Conservation (phyloP, 30 jellyfish, hydroid and myxozoan genomes). For the Turritopsis rubra region DNA sequence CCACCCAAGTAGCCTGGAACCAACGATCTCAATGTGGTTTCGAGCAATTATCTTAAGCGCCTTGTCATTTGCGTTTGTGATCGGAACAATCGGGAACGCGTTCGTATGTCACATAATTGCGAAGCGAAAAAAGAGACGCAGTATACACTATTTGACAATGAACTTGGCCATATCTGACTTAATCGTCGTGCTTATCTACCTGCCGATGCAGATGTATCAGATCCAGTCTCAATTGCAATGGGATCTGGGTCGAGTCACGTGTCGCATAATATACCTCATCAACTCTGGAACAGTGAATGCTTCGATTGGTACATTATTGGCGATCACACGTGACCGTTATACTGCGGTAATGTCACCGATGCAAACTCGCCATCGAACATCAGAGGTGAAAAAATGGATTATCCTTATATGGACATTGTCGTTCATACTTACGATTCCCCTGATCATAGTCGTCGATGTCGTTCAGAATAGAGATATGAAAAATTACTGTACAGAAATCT, state of each 20-base stretch:
- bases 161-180: slow-evolving; percentile 72
- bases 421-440: slow-evolving; percentile 60
- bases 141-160: slow-evolving; percentile 63
- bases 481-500: slow-evolving; percentile 43
- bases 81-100: slow-evolving; percentile 70
- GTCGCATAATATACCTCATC: slow-evolving; percentile 58
- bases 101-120: slow-evolving; percentile 50
- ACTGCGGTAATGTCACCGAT: slow-evolving; percentile 67
- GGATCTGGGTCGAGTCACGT: slow-evolving; percentile 66
- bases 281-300: slow-evolving; percentile 66
- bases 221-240: slow-evolving; percentile 51
- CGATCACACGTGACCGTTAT: slow-evolving; percentile 82
- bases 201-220: slow-evolving; percentile 59
- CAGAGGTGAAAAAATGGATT: slow-evolving; percentile 31
- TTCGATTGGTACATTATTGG: slow-evolving; percentile 77
- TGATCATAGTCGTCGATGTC: slow-evolving; percentile 47
- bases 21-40: slow-evolving; percentile 23
- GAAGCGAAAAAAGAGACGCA: slow-evolving; percentile 46
- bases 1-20: neutral
- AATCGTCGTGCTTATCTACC: slow-evolving; percentile 51
- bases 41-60: neutral
- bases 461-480: neutral
- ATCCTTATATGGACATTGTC: slow-evolving; percentile 63
- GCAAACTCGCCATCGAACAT: slow-evolving; percentile 36
- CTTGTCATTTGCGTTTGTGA: slow-evolving; percentile 34